Percentiles rank a stretch among this genome's conserved stretches.
Conservation (phyloP, 2,888 invertebrate genomes). For the Uloborus plumipes region DNA sequence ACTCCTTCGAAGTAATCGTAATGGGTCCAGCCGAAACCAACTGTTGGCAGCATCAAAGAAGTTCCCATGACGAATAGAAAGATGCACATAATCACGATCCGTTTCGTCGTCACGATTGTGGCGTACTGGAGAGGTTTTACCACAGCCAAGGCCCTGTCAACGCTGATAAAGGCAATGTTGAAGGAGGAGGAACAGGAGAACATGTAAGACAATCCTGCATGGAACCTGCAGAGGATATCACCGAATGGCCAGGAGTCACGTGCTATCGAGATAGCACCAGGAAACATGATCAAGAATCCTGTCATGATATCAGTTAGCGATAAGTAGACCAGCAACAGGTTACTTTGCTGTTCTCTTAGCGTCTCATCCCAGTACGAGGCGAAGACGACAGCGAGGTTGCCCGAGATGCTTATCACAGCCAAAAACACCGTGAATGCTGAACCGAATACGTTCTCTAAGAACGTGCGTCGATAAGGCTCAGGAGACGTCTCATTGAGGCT, state of each 20-base stretch:
- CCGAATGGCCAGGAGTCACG: conserved; percentile 46
- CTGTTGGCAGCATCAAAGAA: not conserved
- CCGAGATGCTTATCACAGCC: conserved; percentile 20
- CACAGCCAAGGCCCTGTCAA: conserved; percentile 70
- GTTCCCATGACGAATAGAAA: not conserved
- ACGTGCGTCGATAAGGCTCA: not conserved
- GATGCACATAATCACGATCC: not conserved
- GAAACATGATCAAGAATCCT: conserved; percentile 35
- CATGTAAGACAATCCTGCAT: conserved; percentile 70
- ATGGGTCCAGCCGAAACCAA: conserved; percentile 16
- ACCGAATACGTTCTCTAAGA: conserved; percentile 14
- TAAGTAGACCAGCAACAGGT: conserved; percentile 32
- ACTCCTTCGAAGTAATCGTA: conserved; percentile 49
- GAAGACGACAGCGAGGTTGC: conserved; percentile 37
- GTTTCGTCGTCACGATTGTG: conserved; percentile 62
- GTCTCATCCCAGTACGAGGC: conserved; percentile 29
- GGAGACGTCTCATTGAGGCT: not conserved
- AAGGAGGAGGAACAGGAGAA: conserved; percentile 71
- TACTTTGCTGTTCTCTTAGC: conserved; percentile 25
- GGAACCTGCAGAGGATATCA: conserved; percentile 67
- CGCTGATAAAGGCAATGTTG: conserved; percentile 70
- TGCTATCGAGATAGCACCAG: conserved; percentile 28
- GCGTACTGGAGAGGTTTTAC: conserved; percentile 69
- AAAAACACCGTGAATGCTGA: conserved; percentile 14
- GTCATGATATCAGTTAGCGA: conserved; percentile 39